Conservation (phyloP, 2,888 invertebrate genomes). For the Graphium colonna region DNA sequence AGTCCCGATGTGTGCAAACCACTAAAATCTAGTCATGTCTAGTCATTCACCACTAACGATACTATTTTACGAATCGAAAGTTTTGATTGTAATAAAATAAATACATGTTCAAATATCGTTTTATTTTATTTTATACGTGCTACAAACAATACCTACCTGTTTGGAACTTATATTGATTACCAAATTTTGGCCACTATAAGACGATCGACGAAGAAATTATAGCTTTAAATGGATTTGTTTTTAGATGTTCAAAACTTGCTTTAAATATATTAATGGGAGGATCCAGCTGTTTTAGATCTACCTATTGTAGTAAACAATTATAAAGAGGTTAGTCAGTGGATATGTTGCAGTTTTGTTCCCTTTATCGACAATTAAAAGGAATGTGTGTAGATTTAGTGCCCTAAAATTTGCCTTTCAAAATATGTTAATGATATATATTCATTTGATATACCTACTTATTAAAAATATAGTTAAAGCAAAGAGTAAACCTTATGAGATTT, state of each 20-base stretch:
- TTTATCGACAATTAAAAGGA: not conserved
- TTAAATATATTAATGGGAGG: constrained; percentile 34
- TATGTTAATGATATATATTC: too few species aligned
- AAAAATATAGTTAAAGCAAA: too few species aligned
- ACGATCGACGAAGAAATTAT: constrained; percentile 56
- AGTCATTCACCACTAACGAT: constrained; percentile 43
- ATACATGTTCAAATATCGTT: constrained; percentile 58
- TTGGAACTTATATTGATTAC: constrained; percentile 24
- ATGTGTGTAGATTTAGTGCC: not conserved
- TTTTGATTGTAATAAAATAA: constrained; percentile 60
- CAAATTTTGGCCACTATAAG: constrained; percentile 50
- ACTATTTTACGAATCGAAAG: constrained; percentile 34
- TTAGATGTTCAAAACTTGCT: constrained; percentile 62
- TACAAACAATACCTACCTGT: constrained; percentile 33
- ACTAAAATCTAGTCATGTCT: constrained; percentile 66
- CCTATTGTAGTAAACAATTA: constrained; percentile 18
- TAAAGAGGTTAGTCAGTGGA: constrained; percentile 13
- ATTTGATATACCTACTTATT: too few species aligned
- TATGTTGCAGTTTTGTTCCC: constrained; percentile 4
- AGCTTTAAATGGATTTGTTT: constrained; percentile 53
- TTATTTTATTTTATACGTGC: constrained; percentile 49
- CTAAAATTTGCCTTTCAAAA: too few species aligned
- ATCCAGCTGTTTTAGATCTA: constrained; percentile 25
- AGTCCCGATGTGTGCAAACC: constrained; percentile 47
- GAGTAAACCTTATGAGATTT: not conserved